These are phyloP conservation scores for Muscina levida DNA, from an alignment of 2,888 invertebrate species.

Conservation along the genomic window DNA sequence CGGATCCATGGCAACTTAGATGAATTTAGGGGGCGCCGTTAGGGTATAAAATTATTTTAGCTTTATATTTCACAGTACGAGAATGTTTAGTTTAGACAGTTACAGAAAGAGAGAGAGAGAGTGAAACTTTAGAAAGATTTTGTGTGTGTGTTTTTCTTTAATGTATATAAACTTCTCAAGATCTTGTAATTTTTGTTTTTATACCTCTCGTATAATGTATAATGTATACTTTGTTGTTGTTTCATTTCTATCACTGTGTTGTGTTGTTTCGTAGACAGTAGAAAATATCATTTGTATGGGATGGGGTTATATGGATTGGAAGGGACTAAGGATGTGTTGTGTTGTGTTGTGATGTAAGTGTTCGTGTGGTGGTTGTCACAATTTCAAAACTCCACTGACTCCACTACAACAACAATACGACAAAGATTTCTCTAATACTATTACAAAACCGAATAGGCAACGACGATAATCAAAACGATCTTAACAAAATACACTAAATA, in stretches of 20 bases:
- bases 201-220: slow-evolving; percentile 27
- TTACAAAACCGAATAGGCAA: slow-evolving; percentile 24
- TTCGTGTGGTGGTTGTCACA: slow-evolving; percentile 58
- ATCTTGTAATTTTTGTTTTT: slow-evolving; percentile 7
- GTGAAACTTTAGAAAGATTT: not conserved
- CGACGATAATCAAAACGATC: not conserved
- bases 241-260: not conserved
- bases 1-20: slow-evolving; percentile 4
- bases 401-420: slow-evolving; percentile 34
- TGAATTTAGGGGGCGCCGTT: too few relatives aligned
- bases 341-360: slow-evolving; percentile 9
- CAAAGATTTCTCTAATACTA: not conserved
- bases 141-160: too few relatives aligned
- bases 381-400: slow-evolving; percentile 56
- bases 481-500: slow-evolving; percentile 55
- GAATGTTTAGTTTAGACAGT: too few relatives aligned
- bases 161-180: not conserved
- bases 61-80: too few relatives aligned
- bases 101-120: slow-evolving; percentile 6
- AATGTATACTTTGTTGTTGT: slow-evolving; percentile 29
- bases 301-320: not conserved
- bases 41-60: too few relatives aligned
- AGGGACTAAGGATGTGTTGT: not conserved
- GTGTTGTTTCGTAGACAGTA: not conserved
- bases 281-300: not conserved